Evolutionary conservation across 2,797 vertebrate species (phyloP), one percentile per base, ranked within the genome.

Genomic region (Pangasius larnaudii): DNA sequence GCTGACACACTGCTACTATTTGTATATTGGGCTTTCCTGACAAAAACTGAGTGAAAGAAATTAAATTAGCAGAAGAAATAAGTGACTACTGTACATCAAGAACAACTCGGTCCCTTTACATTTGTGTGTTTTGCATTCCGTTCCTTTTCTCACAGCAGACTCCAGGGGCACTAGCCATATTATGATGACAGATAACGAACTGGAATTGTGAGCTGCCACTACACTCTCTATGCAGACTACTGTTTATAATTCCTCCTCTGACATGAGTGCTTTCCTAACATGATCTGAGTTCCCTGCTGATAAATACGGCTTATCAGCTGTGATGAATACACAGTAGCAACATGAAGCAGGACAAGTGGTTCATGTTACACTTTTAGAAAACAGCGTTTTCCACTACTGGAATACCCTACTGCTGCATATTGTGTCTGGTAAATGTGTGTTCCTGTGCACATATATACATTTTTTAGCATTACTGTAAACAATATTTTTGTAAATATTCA

Each of bases 171-270:
- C 33, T 56, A 16, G n/a, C 63, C 51, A 49, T 33, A 16, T 84
- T 39, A 1, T 46, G n/a, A 87, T 39, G 58, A 19, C 39, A 39
- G 30, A 83, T 84, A 82, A 39, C 46, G 24, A 91, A 89, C 88
- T 56, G 71, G 87, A 89, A 86, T 63, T 69, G 88, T 86, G 59
- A 89, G 77, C 61, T 79, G 85, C 82, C 80, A 75, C 19, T 33
- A 79, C 33, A 24, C 19, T 39, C 9, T 46, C 46, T 46, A 46
- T 9, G 46, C 7, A 46, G 46, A 46, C 46, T 59, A 14, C 33
- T 74, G 59, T 67, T 87, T 84, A 24, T 67, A 88, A 91, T 83
- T 87, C 46, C 72, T 85, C 67, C 2, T 84, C 39, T 56, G 27
- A 74, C 86, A 19, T 3, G 9, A 79, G 27, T 10, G 11, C 30